These are phyloP conservation scores for Bolinopsis microptera DNA, from an alignment of 37 sponge, comb jelly and placozoan species.

Conservation along the genomic window DNA sequence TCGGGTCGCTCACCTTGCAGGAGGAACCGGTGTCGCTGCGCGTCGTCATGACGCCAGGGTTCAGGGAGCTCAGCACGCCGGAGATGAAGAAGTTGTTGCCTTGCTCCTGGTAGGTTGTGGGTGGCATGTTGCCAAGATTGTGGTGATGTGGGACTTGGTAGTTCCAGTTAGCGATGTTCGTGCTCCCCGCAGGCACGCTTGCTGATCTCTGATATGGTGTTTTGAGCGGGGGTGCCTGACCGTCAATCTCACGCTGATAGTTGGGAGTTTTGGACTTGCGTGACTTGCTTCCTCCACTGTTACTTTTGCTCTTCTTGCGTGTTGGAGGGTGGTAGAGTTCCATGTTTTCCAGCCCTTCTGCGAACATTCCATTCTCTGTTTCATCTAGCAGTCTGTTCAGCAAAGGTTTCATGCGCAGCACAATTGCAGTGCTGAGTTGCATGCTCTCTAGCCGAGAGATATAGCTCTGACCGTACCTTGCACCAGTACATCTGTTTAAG, in stretches of 20 bases:
- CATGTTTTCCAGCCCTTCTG: constrained; percentile 5
- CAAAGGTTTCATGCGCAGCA: constrained; percentile 49
- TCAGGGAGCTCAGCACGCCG: constrained; percentile 38
- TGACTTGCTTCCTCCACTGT: background rate
- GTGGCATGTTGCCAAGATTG: constrained; percentile 5
- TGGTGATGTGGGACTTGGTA: constrained; percentile 48
- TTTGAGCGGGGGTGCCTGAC: background rate
- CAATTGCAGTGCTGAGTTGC: constrained; percentile 61
- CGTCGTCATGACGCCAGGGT: background rate
- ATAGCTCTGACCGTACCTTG: constrained; percentile 59
- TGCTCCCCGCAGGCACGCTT: background rate
- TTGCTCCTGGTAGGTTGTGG: background rate
- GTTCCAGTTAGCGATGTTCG: background rate
- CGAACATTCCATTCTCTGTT: constrained; percentile 64
- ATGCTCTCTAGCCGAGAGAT: constrained; percentile 43
- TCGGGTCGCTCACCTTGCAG: background rate
- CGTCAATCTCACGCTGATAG: constrained; percentile 46
- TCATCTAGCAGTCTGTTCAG: constrained; percentile 31
- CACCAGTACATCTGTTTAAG: constrained; percentile 45
- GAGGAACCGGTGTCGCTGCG: background rate
- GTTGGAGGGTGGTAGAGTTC: constrained; percentile 27
- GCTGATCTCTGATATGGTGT: constrained; percentile 33
- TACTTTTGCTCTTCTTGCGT: constrained; percentile 28
- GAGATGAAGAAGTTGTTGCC: constrained; percentile 60
- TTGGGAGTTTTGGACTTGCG: background rate